These are phyloP conservation scores for Mallotus villosus DNA, from an alignment of 2,797 vertebrate genomes.

Conservation along the genomic window DNA sequence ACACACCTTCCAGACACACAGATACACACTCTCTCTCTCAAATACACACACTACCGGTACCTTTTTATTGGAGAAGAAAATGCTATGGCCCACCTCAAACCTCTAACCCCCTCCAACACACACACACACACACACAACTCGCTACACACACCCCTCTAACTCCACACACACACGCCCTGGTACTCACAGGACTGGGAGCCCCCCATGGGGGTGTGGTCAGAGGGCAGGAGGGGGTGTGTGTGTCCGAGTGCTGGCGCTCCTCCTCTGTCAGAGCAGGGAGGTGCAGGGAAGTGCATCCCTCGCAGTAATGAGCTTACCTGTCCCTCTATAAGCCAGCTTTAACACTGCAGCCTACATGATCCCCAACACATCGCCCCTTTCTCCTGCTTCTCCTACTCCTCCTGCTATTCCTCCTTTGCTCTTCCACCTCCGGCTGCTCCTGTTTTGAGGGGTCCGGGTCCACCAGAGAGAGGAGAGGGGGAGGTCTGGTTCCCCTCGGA, in stretches of 20 bases:
- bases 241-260: not conserved
- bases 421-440: too few species aligned
- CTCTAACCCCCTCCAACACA: not conserved
- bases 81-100: too few species aligned
- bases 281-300: constrained; percentile 45
- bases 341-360: constrained; percentile 42
- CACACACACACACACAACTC: constrained; percentile 6
- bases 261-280: constrained; percentile 26
- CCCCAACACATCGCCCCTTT: not conserved
- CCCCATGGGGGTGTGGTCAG: constrained; percentile 22
- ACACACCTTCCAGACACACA: too few species aligned
- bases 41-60: too few species aligned
- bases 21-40: too few species aligned
- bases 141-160: not conserved
- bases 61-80: too few species aligned
- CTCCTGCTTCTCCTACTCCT: too few species aligned
- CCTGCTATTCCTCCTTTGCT: too few species aligned
- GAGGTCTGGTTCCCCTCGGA: too few species aligned
- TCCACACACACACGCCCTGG: constrained; percentile 7
- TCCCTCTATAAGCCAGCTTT: constrained; percentile 46
- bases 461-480: too few species aligned
- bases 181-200: constrained; percentile 44
- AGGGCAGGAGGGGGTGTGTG: constrained; percentile 4
- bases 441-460: too few species aligned
- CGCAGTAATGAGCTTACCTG: constrained; percentile 58